Conservation (phyloP, 2,797 vertebrate genomes). For the Balearica regulorum region DNA sequence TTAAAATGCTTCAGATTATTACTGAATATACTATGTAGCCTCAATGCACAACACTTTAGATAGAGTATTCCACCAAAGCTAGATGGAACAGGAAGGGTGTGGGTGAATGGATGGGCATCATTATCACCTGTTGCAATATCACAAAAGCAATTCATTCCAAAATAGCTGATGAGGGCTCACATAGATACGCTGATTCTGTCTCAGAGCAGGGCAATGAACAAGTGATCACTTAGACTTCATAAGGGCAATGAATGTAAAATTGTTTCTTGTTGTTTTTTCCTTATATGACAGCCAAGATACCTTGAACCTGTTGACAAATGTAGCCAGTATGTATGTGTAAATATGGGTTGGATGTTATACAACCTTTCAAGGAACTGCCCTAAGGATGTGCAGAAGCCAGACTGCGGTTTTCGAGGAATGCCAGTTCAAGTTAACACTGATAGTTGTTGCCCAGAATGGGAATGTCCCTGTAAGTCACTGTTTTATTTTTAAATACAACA, state of each 20-base stretch:
- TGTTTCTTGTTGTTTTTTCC: not conserved
- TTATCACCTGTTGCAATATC: not conserved
- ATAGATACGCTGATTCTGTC: not conserved
- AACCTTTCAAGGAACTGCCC: slow-evolving; percentile 92
- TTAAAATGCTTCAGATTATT: not conserved
- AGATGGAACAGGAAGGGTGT: not conserved
- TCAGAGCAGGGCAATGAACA: not conserved
- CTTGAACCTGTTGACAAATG: slow-evolving; percentile 91
- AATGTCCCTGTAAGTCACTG: slow-evolving; percentile 90
- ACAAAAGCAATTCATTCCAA: not conserved
- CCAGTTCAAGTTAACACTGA: slow-evolving; percentile 90
- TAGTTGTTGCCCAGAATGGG: slow-evolving; percentile 94
- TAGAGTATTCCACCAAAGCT: not conserved
- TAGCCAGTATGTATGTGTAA: slow-evolving; percentile 92
- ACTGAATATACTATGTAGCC: not conserved
- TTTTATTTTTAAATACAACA: not conserved
- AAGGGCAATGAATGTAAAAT: not conserved
- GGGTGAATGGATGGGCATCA: not conserved
- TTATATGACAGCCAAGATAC: slow-evolving; percentile 81
- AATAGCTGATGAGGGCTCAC: not conserved
- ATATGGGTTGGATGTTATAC: slow-evolving; percentile 88
- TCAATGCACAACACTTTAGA: not conserved
- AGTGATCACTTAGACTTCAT: fast-evolving
- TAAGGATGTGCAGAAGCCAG: slow-evolving; percentile 84
- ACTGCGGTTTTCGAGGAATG: slow-evolving; percentile 92